phyloP scores from a whole-genome alignment of 1,140 invertebrate genomes.

The Drosophila triauraria region DNA sequence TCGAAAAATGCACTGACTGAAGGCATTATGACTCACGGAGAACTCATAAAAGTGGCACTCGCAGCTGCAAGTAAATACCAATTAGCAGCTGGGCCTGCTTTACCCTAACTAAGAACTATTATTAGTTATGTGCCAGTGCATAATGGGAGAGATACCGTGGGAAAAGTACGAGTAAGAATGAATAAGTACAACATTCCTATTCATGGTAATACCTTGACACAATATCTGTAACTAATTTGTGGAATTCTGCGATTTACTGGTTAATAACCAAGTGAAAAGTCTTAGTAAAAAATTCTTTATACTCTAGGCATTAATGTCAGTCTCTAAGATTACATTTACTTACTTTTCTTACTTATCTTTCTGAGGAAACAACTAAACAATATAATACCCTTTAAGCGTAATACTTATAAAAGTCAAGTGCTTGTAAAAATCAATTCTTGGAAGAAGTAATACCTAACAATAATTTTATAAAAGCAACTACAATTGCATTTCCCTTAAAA shows the following conservation, averaged over 20 bases:
- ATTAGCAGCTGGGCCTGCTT: neutral
- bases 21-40: neutral
- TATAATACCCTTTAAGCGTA: no score
- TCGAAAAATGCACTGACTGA: neutral
- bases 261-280: no score
- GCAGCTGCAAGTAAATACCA: constrained; percentile 8
- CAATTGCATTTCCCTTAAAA: no score
- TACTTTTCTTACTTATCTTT: neutral
- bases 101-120: neutral
- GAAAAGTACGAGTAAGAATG: neutral
- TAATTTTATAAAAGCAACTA: no score
- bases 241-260: no score
- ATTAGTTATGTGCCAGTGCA: constrained; percentile 1
- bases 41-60: neutral
- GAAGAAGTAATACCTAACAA: neutral
- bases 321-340: neutral
- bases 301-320: neutral
- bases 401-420: neutral
- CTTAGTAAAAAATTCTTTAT: neutral
- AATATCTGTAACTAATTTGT: neutral
- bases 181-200: neutral
- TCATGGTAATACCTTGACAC: neutral
- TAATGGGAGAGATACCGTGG: neutral
- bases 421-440: neutral
- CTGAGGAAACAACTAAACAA: no score